phyloP scores from a whole-genome alignment of 64 coral and sea anemone genomes.

The Montipora foliosa region DNA sequence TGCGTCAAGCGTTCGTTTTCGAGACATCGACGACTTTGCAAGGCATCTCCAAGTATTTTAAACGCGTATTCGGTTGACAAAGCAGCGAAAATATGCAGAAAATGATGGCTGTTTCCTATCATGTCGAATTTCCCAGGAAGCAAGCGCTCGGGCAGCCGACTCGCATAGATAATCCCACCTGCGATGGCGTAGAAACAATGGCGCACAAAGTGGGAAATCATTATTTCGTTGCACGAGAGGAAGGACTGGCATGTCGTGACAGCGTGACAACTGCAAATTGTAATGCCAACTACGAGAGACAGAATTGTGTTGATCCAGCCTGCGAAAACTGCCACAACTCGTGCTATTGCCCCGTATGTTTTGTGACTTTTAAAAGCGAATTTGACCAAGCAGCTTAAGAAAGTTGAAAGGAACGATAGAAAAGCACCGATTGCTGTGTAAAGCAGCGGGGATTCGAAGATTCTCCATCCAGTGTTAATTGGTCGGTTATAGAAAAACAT shows the following conservation, averaged over 20 bases:
- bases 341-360: not conserved
- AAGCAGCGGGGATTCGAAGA: conserved; percentile 47
- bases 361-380: not conserved
- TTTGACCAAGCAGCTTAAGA: conserved; percentile 29
- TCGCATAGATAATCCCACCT: conserved; percentile 16
- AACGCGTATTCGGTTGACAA: conserved; percentile 42
- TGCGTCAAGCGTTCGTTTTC: not conserved
- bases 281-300: conserved; percentile 26
- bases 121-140: conserved; percentile 60
- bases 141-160: conserved; percentile 28
- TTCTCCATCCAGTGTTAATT: conserved; percentile 37
- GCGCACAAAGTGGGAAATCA: conserved; percentile 34
- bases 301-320: conserved; percentile 28
- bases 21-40: not conserved
- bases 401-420: conserved; percentile 62
- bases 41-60: conserved; percentile 21
- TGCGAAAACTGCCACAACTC: conserved; percentile 9
- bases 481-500: conserved; percentile 80
- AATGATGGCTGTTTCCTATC: conserved; percentile 58
- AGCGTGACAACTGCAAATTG: conserved; percentile 32
- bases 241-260: conserved; percentile 35
- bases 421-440: conserved; percentile 41
- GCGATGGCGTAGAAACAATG: conserved; percentile 26
- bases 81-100: conserved; percentile 43
- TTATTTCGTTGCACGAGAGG: conserved; percentile 4